Conservation (phyloP, 2,113 vertebrate genomes). For the Pedetes capensis region DNA sequence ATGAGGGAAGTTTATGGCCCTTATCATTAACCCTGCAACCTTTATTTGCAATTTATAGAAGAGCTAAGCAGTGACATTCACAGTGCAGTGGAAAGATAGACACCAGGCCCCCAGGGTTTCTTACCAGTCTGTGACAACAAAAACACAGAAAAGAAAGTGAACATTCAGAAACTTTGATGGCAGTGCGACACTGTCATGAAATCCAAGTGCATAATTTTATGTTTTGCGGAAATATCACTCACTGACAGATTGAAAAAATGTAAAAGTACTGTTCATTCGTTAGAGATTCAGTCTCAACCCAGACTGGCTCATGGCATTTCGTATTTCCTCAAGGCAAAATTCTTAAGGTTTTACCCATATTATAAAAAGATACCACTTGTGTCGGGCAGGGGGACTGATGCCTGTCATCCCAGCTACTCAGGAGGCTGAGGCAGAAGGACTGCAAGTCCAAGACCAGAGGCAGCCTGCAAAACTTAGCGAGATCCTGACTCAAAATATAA, state of each 20-base stretch:
- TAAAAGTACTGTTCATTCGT: background rate
- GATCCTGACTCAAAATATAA: no score
- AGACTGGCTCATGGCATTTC: background rate
- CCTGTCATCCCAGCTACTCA: no score
- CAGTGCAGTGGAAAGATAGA: background rate
- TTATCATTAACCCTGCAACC: background rate
- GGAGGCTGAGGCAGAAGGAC: no score
- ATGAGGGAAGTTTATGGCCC: background rate
- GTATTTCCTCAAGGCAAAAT: background rate
- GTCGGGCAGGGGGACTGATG: no score
- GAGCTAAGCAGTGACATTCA: background rate
- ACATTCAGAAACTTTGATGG: slow-evolving; percentile 4
- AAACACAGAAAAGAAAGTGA: background rate
- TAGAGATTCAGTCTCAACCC: background rate
- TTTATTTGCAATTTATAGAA: slow-evolving; percentile 8
- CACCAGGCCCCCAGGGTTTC: background rate
- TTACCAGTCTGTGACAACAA: background rate
- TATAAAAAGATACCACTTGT: background rate
- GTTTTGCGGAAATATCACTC: background rate
- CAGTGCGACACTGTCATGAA: background rate
- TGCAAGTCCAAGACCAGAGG: no score
- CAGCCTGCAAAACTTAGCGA: no score
- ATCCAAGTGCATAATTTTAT: background rate
- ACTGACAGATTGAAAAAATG: background rate
- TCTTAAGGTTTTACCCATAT: background rate